Conservation (phyloP, 2,888 invertebrate species). For the Silvanus unidentatus region DNA sequence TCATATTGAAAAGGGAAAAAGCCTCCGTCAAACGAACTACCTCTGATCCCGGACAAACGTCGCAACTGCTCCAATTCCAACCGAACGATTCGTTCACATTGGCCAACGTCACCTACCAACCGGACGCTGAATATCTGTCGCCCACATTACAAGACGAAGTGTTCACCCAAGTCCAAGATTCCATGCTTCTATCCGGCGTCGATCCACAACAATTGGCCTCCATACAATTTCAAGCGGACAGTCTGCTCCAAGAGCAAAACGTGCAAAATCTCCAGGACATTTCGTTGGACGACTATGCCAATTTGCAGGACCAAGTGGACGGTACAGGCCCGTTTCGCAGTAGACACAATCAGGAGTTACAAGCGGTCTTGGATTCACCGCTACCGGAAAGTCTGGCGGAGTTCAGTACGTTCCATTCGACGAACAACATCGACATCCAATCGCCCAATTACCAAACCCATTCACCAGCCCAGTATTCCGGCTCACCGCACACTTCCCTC, state of each 20-base stretch:
- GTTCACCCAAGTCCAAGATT: slow-evolving; percentile 66
- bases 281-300: slow-evolving; percentile 58
- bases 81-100: slow-evolving; percentile 58
- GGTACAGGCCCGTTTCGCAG: slow-evolving; percentile 49
- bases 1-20: slow-evolving; percentile 66
- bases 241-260: slow-evolving; percentile 56
- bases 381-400: slow-evolving; percentile 75
- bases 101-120: slow-evolving; percentile 58
- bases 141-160: slow-evolving; percentile 70
- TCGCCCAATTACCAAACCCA: slow-evolving; percentile 44
- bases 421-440: slow-evolving; percentile 44
- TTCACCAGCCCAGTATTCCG: slow-evolving; percentile 42
- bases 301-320: slow-evolving; percentile 49
- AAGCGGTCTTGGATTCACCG: slow-evolving; percentile 71
- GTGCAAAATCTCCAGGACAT: slow-evolving; percentile 61
- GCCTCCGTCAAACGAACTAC: slow-evolving; percentile 67
- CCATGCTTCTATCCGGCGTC: slow-evolving; percentile 62
- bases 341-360: slow-evolving; percentile 61
- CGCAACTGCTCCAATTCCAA: slow-evolving; percentile 54
- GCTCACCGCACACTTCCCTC: slow-evolving; percentile 45
- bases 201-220: slow-evolving; percentile 55
- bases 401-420: slow-evolving; percentile 71
- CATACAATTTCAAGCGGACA: slow-evolving; percentile 45
- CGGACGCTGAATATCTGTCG: slow-evolving; percentile 57
- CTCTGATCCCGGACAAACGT: slow-evolving; percentile 60